Conservation (phyloP, 2,113 vertebrate species). For the Theristicus caerulescens region DNA sequence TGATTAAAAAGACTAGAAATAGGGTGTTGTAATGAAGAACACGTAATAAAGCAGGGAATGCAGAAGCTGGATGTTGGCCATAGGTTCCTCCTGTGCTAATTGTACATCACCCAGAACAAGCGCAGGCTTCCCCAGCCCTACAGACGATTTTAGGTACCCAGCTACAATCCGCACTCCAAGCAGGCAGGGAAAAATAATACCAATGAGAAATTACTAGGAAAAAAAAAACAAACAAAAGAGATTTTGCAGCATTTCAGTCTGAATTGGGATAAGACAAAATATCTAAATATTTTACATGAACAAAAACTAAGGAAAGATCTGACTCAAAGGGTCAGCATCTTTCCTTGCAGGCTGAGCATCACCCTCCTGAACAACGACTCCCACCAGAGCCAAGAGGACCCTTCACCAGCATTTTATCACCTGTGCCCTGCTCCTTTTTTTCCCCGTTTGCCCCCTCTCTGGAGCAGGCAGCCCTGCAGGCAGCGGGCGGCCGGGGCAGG, state of each 20-base stretch:
- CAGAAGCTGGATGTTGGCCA: not conserved
- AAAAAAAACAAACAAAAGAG: not conserved
- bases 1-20: not conserved
- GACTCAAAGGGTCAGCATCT: not conserved
- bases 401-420: not conserved
- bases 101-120: fast-evolving
- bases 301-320: not conserved
- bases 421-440: not conserved
- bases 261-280: not conserved
- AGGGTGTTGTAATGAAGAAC: not conserved
- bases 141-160: not conserved
- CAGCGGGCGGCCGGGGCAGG: not conserved
- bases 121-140: not conserved
- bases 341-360: not conserved
- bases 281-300: not conserved
- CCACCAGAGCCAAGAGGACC: not conserved
- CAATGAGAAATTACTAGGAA: not conserved
- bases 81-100: not conserved
- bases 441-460: no score
- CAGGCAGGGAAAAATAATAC: not conserved
- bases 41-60: not conserved
- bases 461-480: not conserved
- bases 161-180: not conserved
- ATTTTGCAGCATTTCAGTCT: not conserved
- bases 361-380: no score